Evolutionary conservation across 2,113 vertebrate genomes (phyloP).

Genomic region (Melanotaenia duboulayi): DNA sequence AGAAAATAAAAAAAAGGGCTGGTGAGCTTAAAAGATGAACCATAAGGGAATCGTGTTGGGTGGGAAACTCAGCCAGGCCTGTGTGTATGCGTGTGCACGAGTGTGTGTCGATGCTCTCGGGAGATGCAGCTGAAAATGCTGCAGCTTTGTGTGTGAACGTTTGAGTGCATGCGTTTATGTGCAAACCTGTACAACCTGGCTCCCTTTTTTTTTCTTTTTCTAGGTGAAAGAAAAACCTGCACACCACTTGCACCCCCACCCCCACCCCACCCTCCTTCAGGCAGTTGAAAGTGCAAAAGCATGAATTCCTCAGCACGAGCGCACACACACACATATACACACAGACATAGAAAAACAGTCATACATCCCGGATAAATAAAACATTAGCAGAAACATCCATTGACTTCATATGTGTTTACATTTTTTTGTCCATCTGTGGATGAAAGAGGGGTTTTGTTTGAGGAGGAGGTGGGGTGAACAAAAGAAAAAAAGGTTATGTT

Average conservation of each 20-base stretch:
- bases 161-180: conserved; percentile 10
- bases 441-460: not conserved
- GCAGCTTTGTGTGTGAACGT: not conserved
- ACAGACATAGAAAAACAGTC: not conserved
- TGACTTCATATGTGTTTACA: conserved; percentile 20
- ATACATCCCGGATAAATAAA: conserved; percentile 38
- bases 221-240: conserved; percentile 21
- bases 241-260: conserved; percentile 26
- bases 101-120: not conserved
- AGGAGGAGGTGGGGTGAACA: not conserved
- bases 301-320: not conserved
- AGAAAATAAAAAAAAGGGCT: conserved; percentile 52
- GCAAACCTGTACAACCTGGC: not conserved
- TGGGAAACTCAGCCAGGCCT: conserved; percentile 49
- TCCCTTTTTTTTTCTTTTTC: not conserved
- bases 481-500: not conserved
- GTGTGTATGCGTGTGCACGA: conserved; percentile 20
- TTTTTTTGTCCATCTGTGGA: not conserved
- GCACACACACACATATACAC: not conserved
- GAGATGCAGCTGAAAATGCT: conserved; percentile 16
- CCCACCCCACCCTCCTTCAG: conserved; percentile 27
- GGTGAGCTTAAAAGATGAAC: conserved; percentile 53
- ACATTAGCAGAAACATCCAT: conserved; percentile 32
- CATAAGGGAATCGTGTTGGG: conserved; percentile 40
- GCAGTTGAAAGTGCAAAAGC: conserved; percentile 11